Base-by-base conservation (phyloP, 2,888 invertebrate species). In the Nomada lathburiana region DNA sequence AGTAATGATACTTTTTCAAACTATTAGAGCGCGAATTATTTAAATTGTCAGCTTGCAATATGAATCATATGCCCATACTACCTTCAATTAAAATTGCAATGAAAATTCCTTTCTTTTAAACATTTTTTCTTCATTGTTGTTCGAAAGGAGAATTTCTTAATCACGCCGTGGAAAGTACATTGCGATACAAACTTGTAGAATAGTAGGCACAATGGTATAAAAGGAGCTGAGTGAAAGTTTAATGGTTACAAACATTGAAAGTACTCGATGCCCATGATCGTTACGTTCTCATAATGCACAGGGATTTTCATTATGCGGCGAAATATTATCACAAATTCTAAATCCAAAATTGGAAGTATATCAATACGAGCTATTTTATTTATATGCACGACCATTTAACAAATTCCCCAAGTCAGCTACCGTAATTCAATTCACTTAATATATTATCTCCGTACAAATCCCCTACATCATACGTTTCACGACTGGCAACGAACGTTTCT, bases 191-290 rank as follows among this genome's bases (percentile, higher is more conserved):
- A 26, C 5, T 7, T 16, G 13, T 26, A 7, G 26, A n/a, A n/a
- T 65, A 65, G 47, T 50, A 65, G 29, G 26, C 18, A 18, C 2
- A 29, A 16, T n/a, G 1, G 53, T n/a, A 18, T 2, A 59, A 59
- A 59, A 59, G 26, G 64, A 65, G 26, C 11, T 13, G 23, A 20
- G 64, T 65, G 64, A 65, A 65, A 65, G 64, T 65, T 50, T 50
- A 16, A 23, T n/a, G n/a, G 26, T 13, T 18, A 29, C 2, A 7
- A 44, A 18, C 44, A 47, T 53, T 20, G 53, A 53, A n/a, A n/a
- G n/a, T 53, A 10, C n/a, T n/a, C 53, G 53, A 53, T n/a, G 53
- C n/a, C n/a, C 53, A 53, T n/a, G 53, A 53, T 9, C 2, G n/a
- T 63, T 16, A 23, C 16, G 47, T 7, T 36, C 36, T 36, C 26